These are phyloP conservation scores for Malthinus flaveolus DNA, from an alignment of 2,888 invertebrate genomes.

Conservation along the genomic window DNA sequence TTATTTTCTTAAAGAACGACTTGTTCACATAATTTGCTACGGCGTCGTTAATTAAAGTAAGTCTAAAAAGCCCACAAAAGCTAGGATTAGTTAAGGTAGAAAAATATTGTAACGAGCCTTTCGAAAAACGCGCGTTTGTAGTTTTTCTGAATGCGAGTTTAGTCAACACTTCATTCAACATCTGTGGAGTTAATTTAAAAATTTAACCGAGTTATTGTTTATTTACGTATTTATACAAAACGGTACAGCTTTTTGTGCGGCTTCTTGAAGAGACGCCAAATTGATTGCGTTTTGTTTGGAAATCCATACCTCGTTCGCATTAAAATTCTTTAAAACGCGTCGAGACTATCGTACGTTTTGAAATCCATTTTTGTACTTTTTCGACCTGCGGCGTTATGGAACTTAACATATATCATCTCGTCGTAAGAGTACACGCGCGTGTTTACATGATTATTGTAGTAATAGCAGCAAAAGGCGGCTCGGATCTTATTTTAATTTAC, in stretches of 20 bases:
- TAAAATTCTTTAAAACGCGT: no score
- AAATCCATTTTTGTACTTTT: background rate
- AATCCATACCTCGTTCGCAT: no score
- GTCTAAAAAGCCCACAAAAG: background rate
- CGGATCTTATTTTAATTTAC: slow-evolving; percentile 17
- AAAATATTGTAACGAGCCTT: no score
- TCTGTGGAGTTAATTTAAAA: background rate
- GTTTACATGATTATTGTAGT: slow-evolving; percentile 34
- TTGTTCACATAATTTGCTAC: background rate
- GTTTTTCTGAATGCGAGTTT: background rate
- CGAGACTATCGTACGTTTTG: no score
- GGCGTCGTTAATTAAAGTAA: slow-evolving; percentile 1
- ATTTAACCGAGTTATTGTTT: slow-evolving; percentile 2
- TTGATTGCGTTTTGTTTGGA: no score
- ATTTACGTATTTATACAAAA: slow-evolving; percentile 1
- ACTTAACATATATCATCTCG: slow-evolving; percentile 5
- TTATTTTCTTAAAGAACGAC: no score
- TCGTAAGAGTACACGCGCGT: slow-evolving; percentile 30
- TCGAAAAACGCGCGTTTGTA: no score
- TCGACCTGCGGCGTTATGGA: background rate
- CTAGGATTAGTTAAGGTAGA: background rate
- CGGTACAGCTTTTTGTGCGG: background rate
- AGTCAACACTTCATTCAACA: slow-evolving; percentile 5
- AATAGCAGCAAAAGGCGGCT: slow-evolving; percentile 22
- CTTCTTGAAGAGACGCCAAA: background rate